Percentiles rank a stretch among this genome's conserved stretches.
phyloP scores from a whole-genome alignment of 92 coral and sea anemone genomes.

The Heliopora coerulea region DNA sequence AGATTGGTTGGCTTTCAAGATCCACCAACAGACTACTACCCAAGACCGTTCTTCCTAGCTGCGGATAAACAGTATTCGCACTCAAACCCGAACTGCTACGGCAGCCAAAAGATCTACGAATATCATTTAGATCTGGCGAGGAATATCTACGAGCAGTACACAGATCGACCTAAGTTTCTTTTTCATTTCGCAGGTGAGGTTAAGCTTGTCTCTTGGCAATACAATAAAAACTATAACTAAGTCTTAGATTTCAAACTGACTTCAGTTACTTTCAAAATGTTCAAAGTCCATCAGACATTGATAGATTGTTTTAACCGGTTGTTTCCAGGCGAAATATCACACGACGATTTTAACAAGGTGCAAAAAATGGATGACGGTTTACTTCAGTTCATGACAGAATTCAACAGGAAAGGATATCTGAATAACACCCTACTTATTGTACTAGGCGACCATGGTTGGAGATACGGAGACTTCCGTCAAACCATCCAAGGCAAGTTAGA shows the following conservation, averaged over 20 bases:
- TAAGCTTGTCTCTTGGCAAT: no score
- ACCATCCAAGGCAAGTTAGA: constrained; percentile 84
- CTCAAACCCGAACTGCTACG: constrained; percentile 60
- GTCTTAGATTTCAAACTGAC: no score
- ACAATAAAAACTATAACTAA: no score
- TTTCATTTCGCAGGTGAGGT: constrained; percentile 43
- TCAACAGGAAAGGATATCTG: constrained; percentile 49
- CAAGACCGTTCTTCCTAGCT: constrained; percentile 79
- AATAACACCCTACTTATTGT: constrained; percentile 70
- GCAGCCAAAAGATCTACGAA: constrained; percentile 67
- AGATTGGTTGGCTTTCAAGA: constrained; percentile 77
- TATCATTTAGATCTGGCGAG: constrained; percentile 77
- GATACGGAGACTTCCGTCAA: constrained; percentile 69
- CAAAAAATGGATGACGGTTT: constrained; percentile 58
- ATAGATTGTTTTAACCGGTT: no score
- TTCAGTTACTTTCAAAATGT: no score
- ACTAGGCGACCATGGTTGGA: constrained; percentile 82
- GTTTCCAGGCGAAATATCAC: constrained; percentile 64
- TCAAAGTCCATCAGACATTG: no score
- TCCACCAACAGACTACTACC: constrained; percentile 80
- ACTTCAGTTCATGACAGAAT: constrained; percentile 49
- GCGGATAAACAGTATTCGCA: constrained; percentile 33
- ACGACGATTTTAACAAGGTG: constrained; percentile 53
- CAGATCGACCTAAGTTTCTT: constrained; percentile 66
- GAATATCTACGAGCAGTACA: constrained; percentile 68